Evolutionary conservation across 2,888 invertebrate genomes (phyloP), one percentile per base, ranked within the genome.

Genomic region (Calephelis perditalis): DNA sequence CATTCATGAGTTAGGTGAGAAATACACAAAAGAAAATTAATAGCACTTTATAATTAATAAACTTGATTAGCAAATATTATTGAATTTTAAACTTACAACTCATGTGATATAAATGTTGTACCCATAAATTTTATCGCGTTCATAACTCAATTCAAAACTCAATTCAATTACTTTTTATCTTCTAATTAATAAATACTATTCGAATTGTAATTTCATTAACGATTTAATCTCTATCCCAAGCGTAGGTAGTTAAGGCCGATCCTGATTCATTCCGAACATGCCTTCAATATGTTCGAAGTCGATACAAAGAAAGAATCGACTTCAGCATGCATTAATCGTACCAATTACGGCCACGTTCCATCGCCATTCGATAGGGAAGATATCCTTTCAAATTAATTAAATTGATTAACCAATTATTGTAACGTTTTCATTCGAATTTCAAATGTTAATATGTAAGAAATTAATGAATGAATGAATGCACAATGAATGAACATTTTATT

Each of bases 351-450:
- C 52, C 52, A 54, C 52, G 68, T 71, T 69, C 71, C 70, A 66
- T 73, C 71, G 70, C 52, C 52, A 54, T 54, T 65, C 67, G 76
- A 68, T 74, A 76, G 76, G 77, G 73, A 77, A 63, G 79, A 77
- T 76, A 80, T 81, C 73, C 74, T 71, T 77, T 82, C 78, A 81
- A 86, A 86, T 86, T 86, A 86, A 87, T 84, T 83, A 79, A 81
- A 84, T 83, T 85, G 85, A 86, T 86, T 82, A 83, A 82, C 82
- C 87, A 85, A 88, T 87, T 86, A 79, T 79, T 84, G 80, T 76
- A 75, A 77, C 71, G 75, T 54, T 54, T 54, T 54, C 36, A 54
- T 54, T 54, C 52, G 10, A 35, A 10, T 52, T 52, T 52, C 11
- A 54, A 54, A 35, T 40, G 3, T 40, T 40, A 40, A 40, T 40